These are phyloP conservation scores for Onychorhynchus coronatus DNA, from an alignment of 2,113 vertebrate genomes.

Conservation along the genomic window DNA sequence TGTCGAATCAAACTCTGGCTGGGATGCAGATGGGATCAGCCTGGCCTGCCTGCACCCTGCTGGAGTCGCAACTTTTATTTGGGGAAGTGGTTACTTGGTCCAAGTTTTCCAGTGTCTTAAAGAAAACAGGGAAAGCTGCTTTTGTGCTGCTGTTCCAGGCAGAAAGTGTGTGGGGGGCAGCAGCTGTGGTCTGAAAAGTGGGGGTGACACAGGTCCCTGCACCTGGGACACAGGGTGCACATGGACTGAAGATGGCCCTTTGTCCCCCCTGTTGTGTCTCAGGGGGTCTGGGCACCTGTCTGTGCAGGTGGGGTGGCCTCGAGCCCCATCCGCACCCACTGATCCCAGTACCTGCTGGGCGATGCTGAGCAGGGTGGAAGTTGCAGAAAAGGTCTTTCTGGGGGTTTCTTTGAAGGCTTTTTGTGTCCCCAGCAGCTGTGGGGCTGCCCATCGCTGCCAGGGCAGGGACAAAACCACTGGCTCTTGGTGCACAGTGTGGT, in stretches of 20 bases:
- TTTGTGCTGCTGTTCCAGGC: background rate
- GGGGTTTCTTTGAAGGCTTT: background rate
- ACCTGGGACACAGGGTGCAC: accelerated
- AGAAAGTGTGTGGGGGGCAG: background rate
- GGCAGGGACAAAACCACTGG: background rate
- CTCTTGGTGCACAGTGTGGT: accelerated
- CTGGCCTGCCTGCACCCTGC: background rate
- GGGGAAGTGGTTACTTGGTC: background rate
- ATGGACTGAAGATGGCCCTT: background rate
- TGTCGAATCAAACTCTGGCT: background rate
- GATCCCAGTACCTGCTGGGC: accelerated
- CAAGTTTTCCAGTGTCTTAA: background rate
- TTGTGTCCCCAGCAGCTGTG: accelerated
- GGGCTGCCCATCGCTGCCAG: background rate
- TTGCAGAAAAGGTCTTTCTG: background rate
- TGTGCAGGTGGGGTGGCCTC: background rate
- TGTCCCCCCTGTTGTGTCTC: background rate
- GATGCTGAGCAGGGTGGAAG: background rate
- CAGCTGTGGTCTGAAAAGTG: accelerated
- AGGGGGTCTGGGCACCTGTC: background rate
- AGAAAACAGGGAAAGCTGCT: background rate
- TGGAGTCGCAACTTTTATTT: background rate
- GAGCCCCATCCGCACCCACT: background rate
- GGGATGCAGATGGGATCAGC: background rate
- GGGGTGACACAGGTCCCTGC: background rate